A percentile compares a stretch with the other conserved stretches of the same genome.
These are phyloP conservation scores for Protophormia terraenovae DNA, from an alignment of 2,888 invertebrate species.

Conservation along the genomic window DNA sequence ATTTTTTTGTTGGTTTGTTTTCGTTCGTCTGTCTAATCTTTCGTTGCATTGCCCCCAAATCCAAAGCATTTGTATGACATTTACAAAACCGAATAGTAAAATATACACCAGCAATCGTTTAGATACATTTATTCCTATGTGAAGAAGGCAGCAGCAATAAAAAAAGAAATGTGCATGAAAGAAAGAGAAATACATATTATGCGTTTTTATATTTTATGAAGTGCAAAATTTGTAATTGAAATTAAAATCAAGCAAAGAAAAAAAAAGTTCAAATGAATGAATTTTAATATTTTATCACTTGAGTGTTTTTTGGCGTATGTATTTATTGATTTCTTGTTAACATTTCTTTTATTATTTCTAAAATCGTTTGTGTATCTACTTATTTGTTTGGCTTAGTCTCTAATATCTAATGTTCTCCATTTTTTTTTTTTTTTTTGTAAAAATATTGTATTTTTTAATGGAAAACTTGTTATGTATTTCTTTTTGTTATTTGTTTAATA, in stretches of 20 bases:
- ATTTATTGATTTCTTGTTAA: constrained; percentile 54
- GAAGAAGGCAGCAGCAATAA: background rate
- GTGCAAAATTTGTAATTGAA: constrained; percentile 39
- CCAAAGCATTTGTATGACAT: constrained; percentile 26
- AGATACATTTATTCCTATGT: background rate
- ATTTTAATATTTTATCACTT: background rate
- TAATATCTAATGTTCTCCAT: too few species aligned
- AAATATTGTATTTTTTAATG: background rate
- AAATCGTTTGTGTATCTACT: background rate
- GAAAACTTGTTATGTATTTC: background rate
- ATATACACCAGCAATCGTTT: background rate
- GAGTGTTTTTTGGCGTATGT: constrained; percentile 13
- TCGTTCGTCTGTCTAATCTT: background rate
- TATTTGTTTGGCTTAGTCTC: too few species aligned
- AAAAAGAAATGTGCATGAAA: background rate
- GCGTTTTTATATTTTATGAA: constrained; percentile 36
- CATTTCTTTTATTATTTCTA: background rate
- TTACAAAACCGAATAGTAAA: constrained; percentile 29
- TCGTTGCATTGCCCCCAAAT: constrained; percentile 23
- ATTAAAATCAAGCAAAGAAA: background rate
- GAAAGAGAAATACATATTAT: constrained; percentile 11
- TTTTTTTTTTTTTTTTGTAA: too few species aligned
- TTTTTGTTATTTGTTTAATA: background rate
- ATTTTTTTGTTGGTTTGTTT: background rate
- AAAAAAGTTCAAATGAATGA: constrained; percentile 6